These are phyloP conservation scores for Pseudomyrmex sp. DNA, from an alignment of 1,140 invertebrate genomes.

Conservation along the genomic window DNA sequence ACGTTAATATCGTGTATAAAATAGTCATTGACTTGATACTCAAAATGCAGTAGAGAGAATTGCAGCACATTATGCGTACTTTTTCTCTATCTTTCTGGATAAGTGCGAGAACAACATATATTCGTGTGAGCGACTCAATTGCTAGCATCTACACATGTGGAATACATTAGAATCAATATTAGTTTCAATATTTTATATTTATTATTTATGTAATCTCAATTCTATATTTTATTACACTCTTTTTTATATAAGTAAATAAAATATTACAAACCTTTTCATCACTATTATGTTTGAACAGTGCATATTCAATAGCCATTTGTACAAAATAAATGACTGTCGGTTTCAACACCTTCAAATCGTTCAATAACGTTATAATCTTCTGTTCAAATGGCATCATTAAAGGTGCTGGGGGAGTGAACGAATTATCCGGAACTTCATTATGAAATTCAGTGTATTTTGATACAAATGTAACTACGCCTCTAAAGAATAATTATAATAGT, in stretches of 20 bases:
- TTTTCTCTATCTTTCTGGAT: constrained; percentile 81
- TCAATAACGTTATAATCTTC: constrained; percentile 76
- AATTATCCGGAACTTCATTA: constrained; percentile 69
- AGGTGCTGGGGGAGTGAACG: constrained; percentile 81
- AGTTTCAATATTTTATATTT: background rate
- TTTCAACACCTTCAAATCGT: constrained; percentile 67
- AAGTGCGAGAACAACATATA: constrained; percentile 76
- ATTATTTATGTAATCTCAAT: background rate
- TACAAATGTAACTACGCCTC: constrained; percentile 68
- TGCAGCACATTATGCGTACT: constrained; percentile 79
- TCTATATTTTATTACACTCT: background rate
- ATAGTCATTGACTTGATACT: constrained; percentile 70
- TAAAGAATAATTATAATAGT: constrained; percentile 44
- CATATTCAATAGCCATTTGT: constrained; percentile 76
- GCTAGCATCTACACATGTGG: constrained; percentile 61
- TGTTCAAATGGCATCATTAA: constrained; percentile 79
- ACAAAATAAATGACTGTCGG: constrained; percentile 71
- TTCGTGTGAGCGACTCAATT: constrained; percentile 71
- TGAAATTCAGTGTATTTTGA: background rate
- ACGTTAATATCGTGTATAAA: constrained; percentile 75
- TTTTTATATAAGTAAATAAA: background rate
- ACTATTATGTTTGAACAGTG: constrained; percentile 72
- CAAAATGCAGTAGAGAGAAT: constrained; percentile 79
- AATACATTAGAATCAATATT: constrained; percentile 16
- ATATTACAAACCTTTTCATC: constrained; percentile 60